Conservation (phyloP, 2,888 invertebrate species). For the Halictus quadricinctus region DNA sequence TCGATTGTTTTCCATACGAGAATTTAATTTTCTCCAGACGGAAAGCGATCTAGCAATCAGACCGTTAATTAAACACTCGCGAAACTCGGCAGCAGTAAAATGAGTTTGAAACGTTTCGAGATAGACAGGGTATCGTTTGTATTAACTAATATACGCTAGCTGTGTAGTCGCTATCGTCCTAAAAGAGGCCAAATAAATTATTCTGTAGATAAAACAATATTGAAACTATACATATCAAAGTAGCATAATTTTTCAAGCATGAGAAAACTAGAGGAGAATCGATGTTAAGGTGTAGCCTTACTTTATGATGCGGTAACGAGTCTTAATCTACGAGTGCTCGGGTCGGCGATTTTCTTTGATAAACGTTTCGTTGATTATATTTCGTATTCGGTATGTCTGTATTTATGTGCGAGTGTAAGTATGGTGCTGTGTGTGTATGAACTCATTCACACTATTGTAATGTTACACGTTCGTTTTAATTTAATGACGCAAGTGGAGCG, state of each 20-base stretch:
- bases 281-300: slow-evolving; percentile 28
- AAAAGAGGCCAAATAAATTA: slow-evolving; percentile 55
- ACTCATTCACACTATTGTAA: slow-evolving; percentile 5
- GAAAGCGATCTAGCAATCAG: background rate
- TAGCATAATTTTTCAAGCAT: slow-evolving; percentile 49
- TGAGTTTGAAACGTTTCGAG: slow-evolving; percentile 13
- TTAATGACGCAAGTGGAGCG: background rate
- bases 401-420: slow-evolving; percentile 59
- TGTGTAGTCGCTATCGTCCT: slow-evolving; percentile 39
- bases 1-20: too few relatives aligned
- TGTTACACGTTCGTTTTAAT: background rate
- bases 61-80: background rate
- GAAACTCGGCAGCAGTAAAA: background rate
- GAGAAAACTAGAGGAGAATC: slow-evolving; percentile 22
- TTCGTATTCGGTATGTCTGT: slow-evolving; percentile 53
- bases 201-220: slow-evolving; percentile 52
- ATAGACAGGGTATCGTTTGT: slow-evolving; percentile 56
- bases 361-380: background rate
- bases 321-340: background rate
- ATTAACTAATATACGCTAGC: slow-evolving; percentile 37
- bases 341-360: background rate
- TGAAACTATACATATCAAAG: slow-evolving; percentile 58
- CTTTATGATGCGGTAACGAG: slow-evolving; percentile 1
- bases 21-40: too few relatives aligned
- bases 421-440: slow-evolving; percentile 14